These are phyloP conservation scores for Arctopsyche grandis DNA, from an alignment of 1,140 invertebrate genomes.

Conservation along the genomic window DNA sequence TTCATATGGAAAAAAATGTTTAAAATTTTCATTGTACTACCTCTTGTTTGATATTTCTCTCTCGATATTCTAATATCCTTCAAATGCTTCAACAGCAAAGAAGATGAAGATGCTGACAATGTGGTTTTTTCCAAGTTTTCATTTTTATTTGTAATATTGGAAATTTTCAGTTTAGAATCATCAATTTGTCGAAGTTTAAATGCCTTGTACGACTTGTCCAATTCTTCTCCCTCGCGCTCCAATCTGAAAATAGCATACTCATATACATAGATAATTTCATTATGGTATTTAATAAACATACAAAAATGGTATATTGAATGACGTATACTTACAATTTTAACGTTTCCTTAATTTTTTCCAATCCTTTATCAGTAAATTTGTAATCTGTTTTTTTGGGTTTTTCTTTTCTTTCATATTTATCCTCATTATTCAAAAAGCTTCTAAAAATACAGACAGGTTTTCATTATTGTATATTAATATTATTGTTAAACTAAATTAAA, in stretches of 20 bases:
- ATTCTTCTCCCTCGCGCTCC: slow-evolving; percentile 58
- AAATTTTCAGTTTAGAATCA: background rate
- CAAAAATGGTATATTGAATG: background rate
- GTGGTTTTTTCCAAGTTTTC: background rate
- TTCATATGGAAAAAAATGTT: background rate
- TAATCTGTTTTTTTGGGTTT: background rate
- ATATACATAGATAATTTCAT: too few relatives aligned
- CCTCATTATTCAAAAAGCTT: background rate
- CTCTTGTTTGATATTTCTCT: background rate
- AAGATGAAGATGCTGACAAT: background rate
- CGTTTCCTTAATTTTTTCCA: slow-evolving; percentile 57
- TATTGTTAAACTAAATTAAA: background rate
- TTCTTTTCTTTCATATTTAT: slow-evolving; percentile 12
- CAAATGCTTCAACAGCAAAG: background rate
- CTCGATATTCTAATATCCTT: slow-evolving; percentile 3
- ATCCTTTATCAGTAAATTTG: slow-evolving; percentile 56
- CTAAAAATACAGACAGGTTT: slow-evolving; percentile 21
- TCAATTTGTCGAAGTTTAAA: slow-evolving; percentile 44
- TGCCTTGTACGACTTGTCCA: slow-evolving; percentile 55
- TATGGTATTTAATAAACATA: too few relatives aligned
- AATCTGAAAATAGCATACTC: slow-evolving; percentile 47
- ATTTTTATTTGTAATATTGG: background rate
- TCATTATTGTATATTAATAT: background rate
- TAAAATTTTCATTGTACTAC: background rate
- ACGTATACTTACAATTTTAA: slow-evolving; percentile 49